Evolutionary conservation across 2,888 invertebrate species (phyloP).

Genomic region (Abrostola tripartita): DNA sequence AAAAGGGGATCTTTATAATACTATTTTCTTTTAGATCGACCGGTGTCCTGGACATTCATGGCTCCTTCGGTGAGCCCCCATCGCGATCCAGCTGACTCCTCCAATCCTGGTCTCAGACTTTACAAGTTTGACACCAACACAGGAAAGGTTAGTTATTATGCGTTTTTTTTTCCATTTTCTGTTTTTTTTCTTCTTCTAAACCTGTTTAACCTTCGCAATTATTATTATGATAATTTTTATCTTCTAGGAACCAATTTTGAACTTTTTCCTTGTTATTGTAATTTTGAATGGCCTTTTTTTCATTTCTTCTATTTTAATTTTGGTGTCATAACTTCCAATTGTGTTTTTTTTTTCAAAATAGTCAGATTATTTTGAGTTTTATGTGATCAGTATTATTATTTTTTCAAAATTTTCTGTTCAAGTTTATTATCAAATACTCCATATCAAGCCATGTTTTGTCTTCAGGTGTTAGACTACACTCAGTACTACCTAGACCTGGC

Average conservation of each 20-base stretch:
- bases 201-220: too few species aligned
- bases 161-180: not conserved
- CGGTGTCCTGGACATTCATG: slow-evolving; percentile 95
- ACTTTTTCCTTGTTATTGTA: too few species aligned
- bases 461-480: slow-evolving; percentile 94
- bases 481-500: slow-evolving; percentile 96
- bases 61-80: slow-evolving; percentile 97
- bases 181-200: not conserved
- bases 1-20: not conserved
- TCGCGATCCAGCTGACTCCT: slow-evolving; percentile 92
- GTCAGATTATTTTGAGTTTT: too few species aligned
- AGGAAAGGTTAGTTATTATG: slow-evolving; percentile 90
- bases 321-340: too few species aligned
- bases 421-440: not conserved
- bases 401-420: too few species aligned
- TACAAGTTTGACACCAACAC: slow-evolving; percentile 96
- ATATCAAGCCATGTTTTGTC: not conserved
- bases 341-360: too few species aligned
- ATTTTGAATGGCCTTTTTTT: too few species aligned
- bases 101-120: slow-evolving; percentile 96
- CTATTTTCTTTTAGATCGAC: slow-evolving; percentile 89
- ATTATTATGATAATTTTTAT: too few species aligned
- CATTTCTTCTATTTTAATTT: too few species aligned
- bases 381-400: too few species aligned
- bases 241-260: too few species aligned